A percentile compares a stretch with the other conserved stretches of the same genome.
Conservation (phyloP, 2,113 vertebrate genomes). For the Anoplopoma fimbria region DNA sequence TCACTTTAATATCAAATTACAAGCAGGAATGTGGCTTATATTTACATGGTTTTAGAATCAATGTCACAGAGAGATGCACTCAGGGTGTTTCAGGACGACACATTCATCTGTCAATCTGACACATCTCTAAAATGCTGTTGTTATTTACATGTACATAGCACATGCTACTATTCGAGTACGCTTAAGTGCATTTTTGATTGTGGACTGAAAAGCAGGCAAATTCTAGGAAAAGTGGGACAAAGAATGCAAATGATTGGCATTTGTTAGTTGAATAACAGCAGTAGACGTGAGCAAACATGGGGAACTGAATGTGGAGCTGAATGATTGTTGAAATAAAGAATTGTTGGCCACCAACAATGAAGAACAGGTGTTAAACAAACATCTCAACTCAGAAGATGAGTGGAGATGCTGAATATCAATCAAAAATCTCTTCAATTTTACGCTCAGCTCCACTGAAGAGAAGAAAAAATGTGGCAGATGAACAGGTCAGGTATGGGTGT, state of each 20-base stretch:
- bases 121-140: neutral
- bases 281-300: no score
- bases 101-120: neutral
- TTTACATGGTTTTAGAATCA: conserved; percentile 28
- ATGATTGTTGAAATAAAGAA: neutral
- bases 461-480: neutral
- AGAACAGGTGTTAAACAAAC: neutral
- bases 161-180: neutral
- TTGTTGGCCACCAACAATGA: neutral
- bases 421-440: neutral
- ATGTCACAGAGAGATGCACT: conserved; percentile 21
- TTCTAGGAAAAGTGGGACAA: no score
- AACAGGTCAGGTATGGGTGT: neutral
- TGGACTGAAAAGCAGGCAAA: neutral
- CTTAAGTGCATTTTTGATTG: neutral
- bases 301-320: no score
- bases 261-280: no score
- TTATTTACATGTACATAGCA: neutral
- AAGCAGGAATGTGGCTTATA: conserved; percentile 15
- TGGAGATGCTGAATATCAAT: neutral
- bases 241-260: no score
- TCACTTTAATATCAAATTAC: conserved; percentile 49
- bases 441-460: neutral
- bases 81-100: neutral
- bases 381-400: no score